Evolutionary conservation across 1,140 invertebrate species (phyloP), one percentile per base, ranked within the genome.

Genomic region (Drosophila virilis): DNA sequence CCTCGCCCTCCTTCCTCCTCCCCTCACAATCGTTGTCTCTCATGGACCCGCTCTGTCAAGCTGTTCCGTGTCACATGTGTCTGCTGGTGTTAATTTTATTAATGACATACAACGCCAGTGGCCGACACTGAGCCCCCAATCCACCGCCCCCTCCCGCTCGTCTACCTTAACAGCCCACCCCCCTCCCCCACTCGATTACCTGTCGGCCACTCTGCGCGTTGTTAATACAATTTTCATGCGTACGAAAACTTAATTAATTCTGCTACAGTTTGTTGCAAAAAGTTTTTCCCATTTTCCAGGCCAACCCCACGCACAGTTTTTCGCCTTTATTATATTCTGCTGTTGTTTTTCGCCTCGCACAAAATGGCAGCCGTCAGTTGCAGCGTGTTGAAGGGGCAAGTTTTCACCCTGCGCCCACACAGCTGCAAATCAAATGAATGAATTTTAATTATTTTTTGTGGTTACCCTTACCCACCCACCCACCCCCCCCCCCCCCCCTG

Each of bases 181-280:
- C 17, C 17, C 17, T 1, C 17, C 17, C 1, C 22, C 22, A 2
- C 22, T 28, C 4, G 22, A 2, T 28, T 28, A 28, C 22, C 22
- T 28, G 22, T 28, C 45, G 59, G 51, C 50, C 46, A 42, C 35
- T 59, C 40, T 38, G 10, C 51, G 35, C 64, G 40, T 74, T 80
- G 73, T 85, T 85, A 81, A 86, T 88, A 82, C 69, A 88, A 86
- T 79, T 82, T 88, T 77, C 82, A 86, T 88, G 78, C 82, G 76
- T 88, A 88, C 85, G 58, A 71, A 89, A 90, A 89, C 86, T 89
- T 90, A 89, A 90, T 90, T 90, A 90, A 90, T 90, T 90, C 85
- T 66, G 86, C 70, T 57, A 81, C 80, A 81, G 74, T 84, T 83
- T 88, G 83, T 83, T 82, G 76, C 66, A 77, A 77, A 28, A 86